These are phyloP conservation scores for Serilophus lunatus DNA, from an alignment of 2,113 vertebrate species.

Conservation along the genomic window DNA sequence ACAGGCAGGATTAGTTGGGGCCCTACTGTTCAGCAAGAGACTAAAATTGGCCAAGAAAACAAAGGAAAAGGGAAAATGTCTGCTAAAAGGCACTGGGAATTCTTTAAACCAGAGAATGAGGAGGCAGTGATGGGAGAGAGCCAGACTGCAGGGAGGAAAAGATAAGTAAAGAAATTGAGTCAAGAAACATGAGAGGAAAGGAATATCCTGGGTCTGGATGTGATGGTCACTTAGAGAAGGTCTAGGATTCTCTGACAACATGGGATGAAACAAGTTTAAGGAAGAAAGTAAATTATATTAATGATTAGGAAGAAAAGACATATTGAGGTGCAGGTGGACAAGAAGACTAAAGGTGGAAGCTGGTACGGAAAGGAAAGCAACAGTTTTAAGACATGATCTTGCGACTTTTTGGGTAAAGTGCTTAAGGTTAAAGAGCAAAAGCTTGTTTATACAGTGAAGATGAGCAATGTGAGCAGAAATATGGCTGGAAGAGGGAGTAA, in stretches of 20 bases:
- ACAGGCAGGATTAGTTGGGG: background rate
- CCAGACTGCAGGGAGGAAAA: background rate
- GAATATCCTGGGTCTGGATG: background rate
- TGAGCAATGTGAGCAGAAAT: background rate
- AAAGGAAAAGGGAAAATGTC: background rate
- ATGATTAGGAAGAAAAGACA: background rate
- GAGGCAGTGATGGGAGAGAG: background rate
- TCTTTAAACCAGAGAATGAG: background rate
- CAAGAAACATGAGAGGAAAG: background rate
- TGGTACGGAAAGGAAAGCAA: background rate
- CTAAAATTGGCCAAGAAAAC: background rate
- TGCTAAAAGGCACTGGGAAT: background rate
- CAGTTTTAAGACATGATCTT: background rate
- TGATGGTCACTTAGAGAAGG: background rate
- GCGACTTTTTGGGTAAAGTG: background rate
- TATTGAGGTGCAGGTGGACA: background rate
- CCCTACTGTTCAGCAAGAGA: background rate
- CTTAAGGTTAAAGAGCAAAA: background rate
- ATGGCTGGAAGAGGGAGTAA: background rate
- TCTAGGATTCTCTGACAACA: rapidly evolving
- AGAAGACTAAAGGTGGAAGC: background rate
- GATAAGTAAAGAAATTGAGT: background rate
- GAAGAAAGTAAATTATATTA: background rate
- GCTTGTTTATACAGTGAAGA: background rate
- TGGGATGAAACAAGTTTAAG: background rate